These are phyloP conservation scores for Enteromius unitaeniatus DNA, from an alignment of 2,797 vertebrate species.

Conservation along the genomic window DNA sequence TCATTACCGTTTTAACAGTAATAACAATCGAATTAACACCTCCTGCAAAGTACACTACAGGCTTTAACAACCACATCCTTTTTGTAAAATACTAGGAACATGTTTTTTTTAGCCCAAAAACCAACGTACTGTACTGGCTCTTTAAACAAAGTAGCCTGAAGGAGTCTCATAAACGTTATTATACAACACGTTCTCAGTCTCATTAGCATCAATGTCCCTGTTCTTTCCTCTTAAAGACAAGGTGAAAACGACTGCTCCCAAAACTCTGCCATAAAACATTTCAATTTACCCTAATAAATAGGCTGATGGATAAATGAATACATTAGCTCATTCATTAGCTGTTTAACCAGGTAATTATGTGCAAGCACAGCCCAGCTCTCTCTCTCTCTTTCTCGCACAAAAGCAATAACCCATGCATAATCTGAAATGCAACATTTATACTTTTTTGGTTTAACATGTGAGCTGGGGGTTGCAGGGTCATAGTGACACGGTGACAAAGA, in stretches of 20 bases:
- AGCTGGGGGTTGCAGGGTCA: neutral
- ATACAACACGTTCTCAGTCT: neutral
- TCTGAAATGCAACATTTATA: conserved; percentile 68
- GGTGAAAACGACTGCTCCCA: conserved; percentile 64
- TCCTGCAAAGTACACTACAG: neutral
- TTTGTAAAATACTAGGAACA: neutral
- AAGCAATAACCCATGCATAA: conserved; percentile 74
- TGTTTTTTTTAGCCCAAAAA: neutral
- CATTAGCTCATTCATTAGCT: conserved; percentile 76
- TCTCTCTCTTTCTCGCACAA: conserved; percentile 60
- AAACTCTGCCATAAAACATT: conserved; percentile 69
- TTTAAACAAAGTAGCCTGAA: conserved; percentile 21
- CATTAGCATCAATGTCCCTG: neutral
- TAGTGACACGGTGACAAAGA: too few species aligned
- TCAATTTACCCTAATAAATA: conserved; percentile 73
- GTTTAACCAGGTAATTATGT: conserved; percentile 78
- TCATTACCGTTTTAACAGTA: conserved; percentile 28
- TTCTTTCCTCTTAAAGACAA: conserved; percentile 55
- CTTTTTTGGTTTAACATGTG: neutral
- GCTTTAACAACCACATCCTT: neutral
- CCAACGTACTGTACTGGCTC: too few species aligned
- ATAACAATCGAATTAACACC: neutral
- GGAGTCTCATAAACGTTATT: neutral
- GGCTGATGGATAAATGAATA: conserved; percentile 75
- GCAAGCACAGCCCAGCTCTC: conserved; percentile 57